Conservation (phyloP, 2,113 vertebrate species). For the Onychorhynchus coronatus region DNA sequence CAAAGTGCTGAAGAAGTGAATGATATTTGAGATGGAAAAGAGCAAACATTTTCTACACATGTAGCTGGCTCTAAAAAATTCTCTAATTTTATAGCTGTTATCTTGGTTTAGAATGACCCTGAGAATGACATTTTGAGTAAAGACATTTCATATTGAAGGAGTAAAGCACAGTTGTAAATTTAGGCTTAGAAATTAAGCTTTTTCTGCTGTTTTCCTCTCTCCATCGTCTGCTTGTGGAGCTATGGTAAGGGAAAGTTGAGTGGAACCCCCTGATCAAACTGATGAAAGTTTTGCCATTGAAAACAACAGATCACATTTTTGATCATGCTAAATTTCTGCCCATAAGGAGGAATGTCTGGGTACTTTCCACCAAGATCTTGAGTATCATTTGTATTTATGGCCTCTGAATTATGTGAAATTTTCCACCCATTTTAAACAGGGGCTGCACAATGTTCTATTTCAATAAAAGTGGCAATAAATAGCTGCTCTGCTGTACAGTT, state of each 20-base stretch:
- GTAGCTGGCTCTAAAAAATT: neutral
- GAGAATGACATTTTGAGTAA: neutral
- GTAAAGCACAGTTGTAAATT: neutral
- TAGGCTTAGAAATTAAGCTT: neutral
- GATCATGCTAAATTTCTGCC: neutral
- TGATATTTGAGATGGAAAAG: neutral
- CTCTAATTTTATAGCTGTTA: neutral
- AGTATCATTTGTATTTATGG: neutral
- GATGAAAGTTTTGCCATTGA: neutral
- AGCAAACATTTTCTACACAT: neutral
- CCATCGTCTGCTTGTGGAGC: neutral
- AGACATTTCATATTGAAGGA: neutral
- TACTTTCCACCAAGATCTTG: neutral
- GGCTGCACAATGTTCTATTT: neutral
- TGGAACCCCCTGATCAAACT: neutral
- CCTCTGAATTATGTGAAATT: neutral
- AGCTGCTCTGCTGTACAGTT: neutral
- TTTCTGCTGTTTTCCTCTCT: neutral
- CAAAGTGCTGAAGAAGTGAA: neutral
- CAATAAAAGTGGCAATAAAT: neutral
- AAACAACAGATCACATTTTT: neutral
- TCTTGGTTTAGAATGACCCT: neutral
- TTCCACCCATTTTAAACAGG: neutral
- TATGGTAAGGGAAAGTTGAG: neutral
- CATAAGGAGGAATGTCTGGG: neutral